Conservation (phyloP, 2,113 vertebrate genomes). For the Rhagologus leucostigma region DNA sequence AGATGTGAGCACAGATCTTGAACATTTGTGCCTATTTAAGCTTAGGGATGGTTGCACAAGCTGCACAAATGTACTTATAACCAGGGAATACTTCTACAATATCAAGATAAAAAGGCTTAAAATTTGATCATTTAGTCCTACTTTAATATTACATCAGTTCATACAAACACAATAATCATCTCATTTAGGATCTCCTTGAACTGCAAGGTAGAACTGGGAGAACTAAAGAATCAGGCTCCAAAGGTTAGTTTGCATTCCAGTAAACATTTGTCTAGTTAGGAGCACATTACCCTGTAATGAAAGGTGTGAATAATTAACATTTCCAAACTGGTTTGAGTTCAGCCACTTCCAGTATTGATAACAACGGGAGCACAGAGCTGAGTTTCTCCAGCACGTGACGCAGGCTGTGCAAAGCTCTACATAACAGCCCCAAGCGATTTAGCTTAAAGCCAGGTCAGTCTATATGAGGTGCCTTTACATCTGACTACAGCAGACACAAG, state of each 20-base stretch:
- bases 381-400: not conserved
- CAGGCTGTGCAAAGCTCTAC: not conserved
- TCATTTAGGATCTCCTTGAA: not conserved
- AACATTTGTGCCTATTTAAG: not conserved
- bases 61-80: not conserved
- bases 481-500: not conserved
- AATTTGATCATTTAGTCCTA: not conserved
- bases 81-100: not conserved
- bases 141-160: not conserved
- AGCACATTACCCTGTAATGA: not conserved
- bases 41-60: not conserved
- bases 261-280: not conserved
- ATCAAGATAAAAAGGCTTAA: not conserved
- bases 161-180: rapidly evolving
- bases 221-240: not conserved
- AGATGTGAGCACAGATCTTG: not conserved
- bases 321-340: not conserved
- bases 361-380: rapidly evolving
- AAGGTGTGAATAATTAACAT: not conserved
- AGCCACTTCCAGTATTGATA: not conserved
- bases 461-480: not conserved
- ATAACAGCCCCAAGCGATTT: not conserved
- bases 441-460: not conserved
- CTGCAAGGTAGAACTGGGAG: not conserved
- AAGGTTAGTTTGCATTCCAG: not conserved